Conservation (phyloP, 2,888 invertebrate genomes). For the Himalopsyche kuldschensis region DNA sequence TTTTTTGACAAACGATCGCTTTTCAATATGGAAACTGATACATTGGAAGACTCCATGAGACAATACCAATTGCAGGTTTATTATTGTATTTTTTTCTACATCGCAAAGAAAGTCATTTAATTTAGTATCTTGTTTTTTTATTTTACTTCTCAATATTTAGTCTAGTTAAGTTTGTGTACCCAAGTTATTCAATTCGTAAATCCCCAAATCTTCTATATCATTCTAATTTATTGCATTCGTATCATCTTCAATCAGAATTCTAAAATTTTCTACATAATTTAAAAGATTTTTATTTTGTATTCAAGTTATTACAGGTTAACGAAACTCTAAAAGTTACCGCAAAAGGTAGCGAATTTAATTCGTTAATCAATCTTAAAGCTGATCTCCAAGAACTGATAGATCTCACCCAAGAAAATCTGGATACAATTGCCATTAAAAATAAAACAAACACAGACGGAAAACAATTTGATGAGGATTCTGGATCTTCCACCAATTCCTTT, state of each 20-base stretch:
- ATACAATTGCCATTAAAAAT: slow-evolving; percentile 36
- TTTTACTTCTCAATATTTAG: background rate
- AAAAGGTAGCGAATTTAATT: slow-evolving; percentile 57
- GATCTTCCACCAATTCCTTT: slow-evolving; percentile 30
- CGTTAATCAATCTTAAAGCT: slow-evolving; percentile 62
- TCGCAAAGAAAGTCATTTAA: background rate
- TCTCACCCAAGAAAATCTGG: slow-evolving; percentile 66
- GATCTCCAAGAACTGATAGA: slow-evolving; percentile 70
- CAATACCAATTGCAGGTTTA: slow-evolving; percentile 53
- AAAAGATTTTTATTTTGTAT: slow-evolving; percentile 12
- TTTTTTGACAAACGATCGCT: background rate
- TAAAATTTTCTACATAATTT: background rate
- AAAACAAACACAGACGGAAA: background rate
- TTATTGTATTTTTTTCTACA: background rate
- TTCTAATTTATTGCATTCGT: background rate
- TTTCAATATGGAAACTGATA: slow-evolving; percentile 46
- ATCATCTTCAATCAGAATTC: slow-evolving; percentile 30
- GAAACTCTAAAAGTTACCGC: slow-evolving; percentile 57
- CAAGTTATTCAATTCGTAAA: background rate
- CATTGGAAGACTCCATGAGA: slow-evolving; percentile 48
- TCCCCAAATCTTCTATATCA: background rate
- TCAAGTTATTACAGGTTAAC: slow-evolving; percentile 65
- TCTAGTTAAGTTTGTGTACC: too few relatives aligned
- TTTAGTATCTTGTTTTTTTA: too few relatives aligned
- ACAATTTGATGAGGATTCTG: slow-evolving; percentile 32